Base-by-base conservation (phyloP, 2,888 invertebrate genomes). In the Eupithecia centaureata region DNA sequence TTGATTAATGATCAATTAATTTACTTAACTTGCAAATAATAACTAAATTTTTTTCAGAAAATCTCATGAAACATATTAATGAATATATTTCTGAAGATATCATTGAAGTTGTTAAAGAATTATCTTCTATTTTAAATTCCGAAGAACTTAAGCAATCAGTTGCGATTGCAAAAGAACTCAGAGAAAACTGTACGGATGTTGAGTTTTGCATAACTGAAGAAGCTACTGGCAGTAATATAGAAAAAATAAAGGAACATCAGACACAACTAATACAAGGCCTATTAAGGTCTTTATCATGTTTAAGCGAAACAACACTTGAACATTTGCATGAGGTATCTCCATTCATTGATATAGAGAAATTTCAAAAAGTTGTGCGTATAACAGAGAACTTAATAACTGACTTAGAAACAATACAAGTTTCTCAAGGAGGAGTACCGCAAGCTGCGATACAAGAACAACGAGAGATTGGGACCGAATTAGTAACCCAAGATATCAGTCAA, bases 31-130 rank as follows among this genome's bases (percentile, higher is more conserved):
- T n/a, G n/a, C n/a, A n/a, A n/a, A n/a, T 27, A n/a, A n/a, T 25
- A 4, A 27, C 42, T 63, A 15, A 10, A 15, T 51, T 57, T 66
- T 65, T 83, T 81, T 15, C 79, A 85, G 85, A 77, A 61, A 63
- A 65, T 42, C 70, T 88, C n/a, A 73, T 82, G 52, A 73, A 80
- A 47, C 78, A 82, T 70, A 82, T 88, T 52, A 76, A 85, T 65
- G 79, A 86, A 60, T 86, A 82, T 68, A 71, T 85, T 61, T 79
- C 82, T 42, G 76, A 79, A 13, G 81, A 86, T 61, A 68, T 79
- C 35, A 68, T 74, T 22, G 76, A 82, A 72, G 65, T 74, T 2
- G 72, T 86, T 1, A 73, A 74, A 5, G 72, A 84, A 65, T 57
- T 87, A 30, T 76, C 79, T 5, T 52, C 73, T 47, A 22, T 72